A percentile compares a stretch with the other conserved stretches of the same genome.
Evolutionary conservation across 2,113 vertebrate genomes (phyloP).

Genomic region (Pelusios castaneus): DNA sequence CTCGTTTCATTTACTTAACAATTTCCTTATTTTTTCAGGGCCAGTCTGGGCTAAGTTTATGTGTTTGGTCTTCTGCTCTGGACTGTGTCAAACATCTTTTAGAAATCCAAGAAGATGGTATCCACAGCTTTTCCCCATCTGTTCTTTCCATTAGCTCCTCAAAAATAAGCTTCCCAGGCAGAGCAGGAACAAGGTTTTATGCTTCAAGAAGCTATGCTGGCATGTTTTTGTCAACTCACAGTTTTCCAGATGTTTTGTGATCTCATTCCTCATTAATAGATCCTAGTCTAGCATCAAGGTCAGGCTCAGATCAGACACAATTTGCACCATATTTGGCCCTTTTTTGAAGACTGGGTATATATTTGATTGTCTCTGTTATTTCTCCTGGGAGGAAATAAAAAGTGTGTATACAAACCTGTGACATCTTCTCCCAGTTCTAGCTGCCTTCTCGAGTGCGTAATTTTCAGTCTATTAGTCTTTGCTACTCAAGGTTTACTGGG

Average conservation of each 20-base stretch:
- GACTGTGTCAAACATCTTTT: background rate
- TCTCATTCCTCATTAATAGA: background rate
- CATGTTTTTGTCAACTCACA: background rate
- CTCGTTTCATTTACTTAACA: background rate
- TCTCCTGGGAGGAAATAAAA: background rate
- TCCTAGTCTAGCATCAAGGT: background rate
- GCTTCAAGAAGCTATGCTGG: slow-evolving; percentile 4
- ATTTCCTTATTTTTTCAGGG: background rate
- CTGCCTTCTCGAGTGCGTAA: background rate
- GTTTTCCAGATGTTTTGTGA: slow-evolving; percentile 41
- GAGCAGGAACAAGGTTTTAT: background rate
- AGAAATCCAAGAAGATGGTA: background rate
- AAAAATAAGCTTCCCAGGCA: slow-evolving; percentile 19
- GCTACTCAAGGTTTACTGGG: background rate
- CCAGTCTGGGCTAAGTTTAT: background rate
- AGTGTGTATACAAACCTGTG: background rate
- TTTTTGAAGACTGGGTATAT: background rate
- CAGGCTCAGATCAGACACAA: background rate
- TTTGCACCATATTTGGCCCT: background rate
- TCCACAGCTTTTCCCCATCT: slow-evolving; percentile 3
- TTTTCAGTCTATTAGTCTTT: background rate
- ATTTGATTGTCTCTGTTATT: background rate
- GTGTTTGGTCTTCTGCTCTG: background rate
- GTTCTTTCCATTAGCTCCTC: background rate
- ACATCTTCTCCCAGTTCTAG: background rate